These are phyloP conservation scores for Ophion costatus DNA, from an alignment of 2,888 invertebrate species.

Conservation along the genomic window DNA sequence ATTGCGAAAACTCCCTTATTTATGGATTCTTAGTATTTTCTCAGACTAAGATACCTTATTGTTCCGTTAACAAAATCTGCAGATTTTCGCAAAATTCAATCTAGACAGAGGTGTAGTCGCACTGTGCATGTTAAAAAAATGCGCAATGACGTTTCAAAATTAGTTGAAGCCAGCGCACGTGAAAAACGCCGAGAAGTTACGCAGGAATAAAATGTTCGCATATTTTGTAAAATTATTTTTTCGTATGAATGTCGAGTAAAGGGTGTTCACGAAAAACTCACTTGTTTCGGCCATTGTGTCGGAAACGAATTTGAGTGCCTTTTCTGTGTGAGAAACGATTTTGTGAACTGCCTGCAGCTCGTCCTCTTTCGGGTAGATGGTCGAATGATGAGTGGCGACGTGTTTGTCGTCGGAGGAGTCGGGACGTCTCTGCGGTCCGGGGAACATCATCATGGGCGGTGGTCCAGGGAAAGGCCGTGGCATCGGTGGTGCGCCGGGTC, in stretches of 20 bases:
- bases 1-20: no score
- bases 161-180: no score
- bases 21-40: no score
- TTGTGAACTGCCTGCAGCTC: constrained; percentile 95
- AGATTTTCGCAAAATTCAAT: no score
- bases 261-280: constrained; percentile 66
- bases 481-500: constrained; percentile 83
- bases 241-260: not conserved
- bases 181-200: not conserved
- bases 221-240: not conserved
- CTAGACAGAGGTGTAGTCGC: not conserved
- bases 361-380: constrained; percentile 96
- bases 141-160: not conserved
- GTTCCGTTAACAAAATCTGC: no score
- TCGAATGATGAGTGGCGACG: constrained; percentile 95
- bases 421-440: constrained; percentile 89
- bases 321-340: constrained; percentile 96
- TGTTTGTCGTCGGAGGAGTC: constrained; percentile 98
- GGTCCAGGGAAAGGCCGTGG: constrained; percentile 84
- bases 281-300: constrained; percentile 90
- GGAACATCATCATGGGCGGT: constrained; percentile 84
- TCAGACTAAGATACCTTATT: no score
- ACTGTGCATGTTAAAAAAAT: not conserved
- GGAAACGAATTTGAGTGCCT: constrained; percentile 96
- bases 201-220: not conserved